Conservation (phyloP, 2,888 invertebrate species). For the Caenorhabditis sinica region DNA sequence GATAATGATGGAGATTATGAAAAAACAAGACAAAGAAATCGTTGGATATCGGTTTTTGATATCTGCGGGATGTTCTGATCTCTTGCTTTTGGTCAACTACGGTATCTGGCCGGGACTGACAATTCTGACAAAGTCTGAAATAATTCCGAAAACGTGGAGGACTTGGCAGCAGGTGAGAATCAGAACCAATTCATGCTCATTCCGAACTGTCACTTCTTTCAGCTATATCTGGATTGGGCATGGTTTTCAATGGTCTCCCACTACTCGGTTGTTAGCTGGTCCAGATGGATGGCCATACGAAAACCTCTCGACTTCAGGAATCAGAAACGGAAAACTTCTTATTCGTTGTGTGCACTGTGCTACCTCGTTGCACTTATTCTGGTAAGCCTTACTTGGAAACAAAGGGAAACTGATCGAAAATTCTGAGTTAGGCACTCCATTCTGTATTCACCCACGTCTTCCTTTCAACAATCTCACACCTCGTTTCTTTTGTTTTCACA, state of each 20-base stretch:
- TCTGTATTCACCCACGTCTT: constrained; percentile 49
- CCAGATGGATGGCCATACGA: constrained; percentile 80
- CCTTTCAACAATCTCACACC: constrained; percentile 28
- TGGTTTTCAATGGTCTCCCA: constrained; percentile 83
- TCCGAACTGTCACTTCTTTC: constrained; percentile 17
- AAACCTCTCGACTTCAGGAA: constrained; percentile 76
- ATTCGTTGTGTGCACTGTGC: constrained; percentile 76
- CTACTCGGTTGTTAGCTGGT: constrained; percentile 80
- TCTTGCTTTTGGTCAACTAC: constrained; percentile 80
- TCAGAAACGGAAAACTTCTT: constrained; percentile 73
- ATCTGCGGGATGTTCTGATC: constrained; percentile 77
- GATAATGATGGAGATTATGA: constrained; percentile 78
- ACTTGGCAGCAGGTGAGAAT: constrained; percentile 78
- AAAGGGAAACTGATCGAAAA: constrained; percentile 34
- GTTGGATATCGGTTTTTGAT: constrained; percentile 82
- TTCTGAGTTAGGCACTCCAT: constrained; percentile 48
- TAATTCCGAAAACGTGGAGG: constrained; percentile 73
- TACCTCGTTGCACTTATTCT: constrained; percentile 79
- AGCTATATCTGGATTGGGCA: constrained; percentile 81
- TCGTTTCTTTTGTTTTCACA: constrained; percentile 27
- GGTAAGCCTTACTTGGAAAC: constrained; percentile 68
- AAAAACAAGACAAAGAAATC: constrained; percentile 80
- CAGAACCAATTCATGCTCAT: background rate
- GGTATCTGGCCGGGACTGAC: constrained; percentile 80
- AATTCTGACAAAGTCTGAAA: constrained; percentile 79